Evolutionary conservation across 2,113 vertebrate genomes (phyloP), one percentile per base, ranked within the genome.

Genomic region (Hippopotamus amphibius): DNA sequence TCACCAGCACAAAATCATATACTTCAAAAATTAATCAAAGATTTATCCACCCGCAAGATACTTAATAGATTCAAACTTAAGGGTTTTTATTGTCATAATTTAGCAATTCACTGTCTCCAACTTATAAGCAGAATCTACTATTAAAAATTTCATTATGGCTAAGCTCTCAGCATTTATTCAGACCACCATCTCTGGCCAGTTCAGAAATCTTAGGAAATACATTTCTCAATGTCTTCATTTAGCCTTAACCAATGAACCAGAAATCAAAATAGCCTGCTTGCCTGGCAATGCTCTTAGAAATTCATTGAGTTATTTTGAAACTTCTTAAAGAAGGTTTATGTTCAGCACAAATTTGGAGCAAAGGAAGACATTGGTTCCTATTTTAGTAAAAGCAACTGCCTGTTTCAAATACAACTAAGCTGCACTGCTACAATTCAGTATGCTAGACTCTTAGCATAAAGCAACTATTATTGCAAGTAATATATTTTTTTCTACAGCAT

Each of bases 11-110:
- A 83, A 92, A 85, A 81, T 37, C 7, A 30, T 37, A 17, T 17
- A 33, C 88, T 71, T 92, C 66, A 43, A 88, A 74, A 81, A 53
- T 33, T 59, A 77, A 89, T 74, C 65, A 76, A 74, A 93, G 53
- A 69, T 30, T 88, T n/a, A 53, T 30, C 65, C 4, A 80, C 50
- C 17, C 5, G 41, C 5, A 72, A 94, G 57, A 77, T 46, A 57
- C 1, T 55, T 37, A 55, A 55, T 55, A 74, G 87, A 85, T 63
- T 83, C 66, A 87, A 61, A 57, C 1, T 72, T 72, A n/a, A 15
- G 6, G 81, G n/a, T 26, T 68, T 53, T 77, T n/a, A 48, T 79
- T 80, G 33, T 74, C 24, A 88, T 13, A 43, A 68, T 5, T 81
- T n/a, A 96, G 53, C 37, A 50, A 5, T 55, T 33, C 1, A 22